Evolutionary conservation across 2,113 vertebrate genomes (phyloP).

Genomic region (Oreochromis niloticus): DNA sequence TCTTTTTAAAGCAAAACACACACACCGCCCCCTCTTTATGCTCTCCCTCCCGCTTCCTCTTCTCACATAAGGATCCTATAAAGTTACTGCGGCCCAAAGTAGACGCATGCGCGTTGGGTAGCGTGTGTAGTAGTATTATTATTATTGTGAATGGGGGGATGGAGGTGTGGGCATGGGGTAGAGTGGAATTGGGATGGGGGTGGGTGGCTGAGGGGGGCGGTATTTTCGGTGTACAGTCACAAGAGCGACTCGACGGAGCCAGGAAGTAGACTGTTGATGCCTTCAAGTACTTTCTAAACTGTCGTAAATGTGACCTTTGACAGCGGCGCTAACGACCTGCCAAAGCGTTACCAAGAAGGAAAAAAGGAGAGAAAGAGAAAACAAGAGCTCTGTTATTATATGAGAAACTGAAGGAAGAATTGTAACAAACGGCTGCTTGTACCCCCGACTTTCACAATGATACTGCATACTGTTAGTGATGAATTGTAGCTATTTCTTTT

Average conservation of each 20-base stretch:
- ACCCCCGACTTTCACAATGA: neutral
- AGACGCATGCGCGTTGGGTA: slow-evolving; percentile 47
- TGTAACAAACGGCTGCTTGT: neutral
- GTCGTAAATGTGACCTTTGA: neutral
- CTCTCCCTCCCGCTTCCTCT: neutral
- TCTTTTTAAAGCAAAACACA: neutral
- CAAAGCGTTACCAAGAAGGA: neutral
- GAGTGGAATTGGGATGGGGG: neutral
- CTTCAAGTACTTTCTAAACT: slow-evolving; percentile 32
- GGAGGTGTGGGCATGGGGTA: neutral
- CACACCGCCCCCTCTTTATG: neutral
- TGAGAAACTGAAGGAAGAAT: neutral
- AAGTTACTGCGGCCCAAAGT: slow-evolving; percentile 17
- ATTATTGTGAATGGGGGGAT: slow-evolving; percentile 59
- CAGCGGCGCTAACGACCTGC: neutral
- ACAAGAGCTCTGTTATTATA: neutral
- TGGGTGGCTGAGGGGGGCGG: neutral
- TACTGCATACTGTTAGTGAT: too few relatives aligned
- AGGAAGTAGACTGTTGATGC: slow-evolving; percentile 65
- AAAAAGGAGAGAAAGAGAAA: neutral
- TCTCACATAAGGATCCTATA: slow-evolving; percentile 60
- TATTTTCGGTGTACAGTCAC: slow-evolving; percentile 66
- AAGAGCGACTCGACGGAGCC: slow-evolving; percentile 69
- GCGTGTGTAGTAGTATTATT: slow-evolving; percentile 57
- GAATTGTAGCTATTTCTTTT: neutral